Base-by-base conservation (phyloP, 1,140 invertebrate genomes). In the Trichogramma pretiosum region DNA sequence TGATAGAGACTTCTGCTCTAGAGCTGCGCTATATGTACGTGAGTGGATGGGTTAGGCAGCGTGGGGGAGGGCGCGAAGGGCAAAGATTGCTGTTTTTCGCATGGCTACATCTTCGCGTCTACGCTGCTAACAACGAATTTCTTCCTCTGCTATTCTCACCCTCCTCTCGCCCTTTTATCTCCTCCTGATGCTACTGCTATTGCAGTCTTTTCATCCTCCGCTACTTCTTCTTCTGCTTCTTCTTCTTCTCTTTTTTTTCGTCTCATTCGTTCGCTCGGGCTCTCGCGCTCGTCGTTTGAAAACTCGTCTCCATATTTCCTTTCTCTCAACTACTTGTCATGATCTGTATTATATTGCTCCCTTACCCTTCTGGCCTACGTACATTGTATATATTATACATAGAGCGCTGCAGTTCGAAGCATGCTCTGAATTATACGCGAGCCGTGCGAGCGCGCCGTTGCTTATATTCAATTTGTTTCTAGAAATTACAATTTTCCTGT, bases 391-490 rank as follows among this genome's bases (percentile, higher is more conserved):
- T n/a, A n/a, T n/a, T n/a, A n/a, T n/a, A n/a, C n/a, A n/a, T n/a
- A n/a, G n/a, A n/a, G n/a, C n/a, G n/a, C n/a, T n/a, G n/a, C n/a
- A n/a, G n/a, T n/a, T n/a, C n/a, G n/a, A n/a, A n/a, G n/a, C n/a
- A n/a, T n/a, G n/a, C n/a, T n/a, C n/a, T n/a, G n/a, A n/a, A n/a
- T n/a, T n/a, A n/a, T n/a, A n/a, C n/a, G 60, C 58, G n/a, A 64
- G 64, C 61, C 64, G 65, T 65, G 63, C 60, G 62, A 67, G 65
- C 64, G 65, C 61, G 61, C 50, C 56, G 53, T 45, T 63, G 60
- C 63, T 67, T 64, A 67, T 67, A 65, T 65, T 66, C 63, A 66
- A 66, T 66, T 66, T 65, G 59, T 66, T 66, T 63, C 61, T 62
- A 63, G 62, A 65, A 66, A 65, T 65, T 65, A 65, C 64, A 67